A percentile compares a stretch with the other conserved stretches of the same genome.
Conservation (phyloP, 2,797 vertebrate species). For the Neomorphus geoffroyi region DNA sequence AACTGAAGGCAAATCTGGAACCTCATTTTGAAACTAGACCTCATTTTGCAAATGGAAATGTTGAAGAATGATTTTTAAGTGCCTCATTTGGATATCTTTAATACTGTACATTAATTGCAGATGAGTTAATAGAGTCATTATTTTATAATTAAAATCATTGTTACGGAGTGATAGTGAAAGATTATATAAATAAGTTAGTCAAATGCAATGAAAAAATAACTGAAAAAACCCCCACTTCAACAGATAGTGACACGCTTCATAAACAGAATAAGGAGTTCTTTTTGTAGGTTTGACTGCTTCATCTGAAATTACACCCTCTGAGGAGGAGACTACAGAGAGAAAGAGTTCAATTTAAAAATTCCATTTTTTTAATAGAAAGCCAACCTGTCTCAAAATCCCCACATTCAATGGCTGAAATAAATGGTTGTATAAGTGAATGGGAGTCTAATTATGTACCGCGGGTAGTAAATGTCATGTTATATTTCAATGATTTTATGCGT, state of each 20-base stretch:
- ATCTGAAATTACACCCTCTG: neutral
- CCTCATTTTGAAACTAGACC: neutral
- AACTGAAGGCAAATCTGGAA: neutral
- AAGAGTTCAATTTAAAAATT: neutral
- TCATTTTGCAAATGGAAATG: neutral
- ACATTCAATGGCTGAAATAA: conserved; percentile 48
- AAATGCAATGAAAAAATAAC: neutral
- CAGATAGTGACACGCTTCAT: neutral
- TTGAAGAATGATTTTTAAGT: neutral
- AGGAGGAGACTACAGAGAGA: neutral
- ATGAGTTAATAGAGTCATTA: neutral
- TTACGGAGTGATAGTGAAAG: neutral
- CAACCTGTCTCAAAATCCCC: conserved; percentile 50
- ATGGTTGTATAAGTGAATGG: conserved; percentile 31
- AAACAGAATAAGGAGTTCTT: neutral
- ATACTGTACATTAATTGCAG: neutral
- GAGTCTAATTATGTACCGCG: conserved; percentile 66
- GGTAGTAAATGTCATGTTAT: conserved; percentile 70
- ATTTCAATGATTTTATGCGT: conserved; percentile 69
- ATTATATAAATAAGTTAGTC: conserved; percentile 19
- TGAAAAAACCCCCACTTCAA: neutral
- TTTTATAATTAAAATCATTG: conserved; percentile 28
- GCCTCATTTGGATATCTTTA: neutral
- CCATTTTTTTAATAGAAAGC: conserved; percentile 1
- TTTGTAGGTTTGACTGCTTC: neutral